These are phyloP conservation scores for Propithecus coquereli DNA, from an alignment of 2,113 vertebrate genomes.

Conservation along the genomic window DNA sequence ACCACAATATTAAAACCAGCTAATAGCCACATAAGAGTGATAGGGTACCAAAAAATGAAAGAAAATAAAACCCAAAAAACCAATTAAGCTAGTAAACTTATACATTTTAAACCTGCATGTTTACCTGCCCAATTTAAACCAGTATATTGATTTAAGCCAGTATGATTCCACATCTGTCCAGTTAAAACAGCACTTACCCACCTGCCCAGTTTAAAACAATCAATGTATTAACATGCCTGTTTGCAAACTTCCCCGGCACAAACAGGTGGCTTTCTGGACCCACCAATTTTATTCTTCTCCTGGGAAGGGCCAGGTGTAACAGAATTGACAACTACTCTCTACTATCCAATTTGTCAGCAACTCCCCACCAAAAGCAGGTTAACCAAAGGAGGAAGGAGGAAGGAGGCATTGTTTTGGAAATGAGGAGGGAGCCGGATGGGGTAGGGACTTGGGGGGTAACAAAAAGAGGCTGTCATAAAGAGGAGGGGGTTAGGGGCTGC, in stretches of 20 bases:
- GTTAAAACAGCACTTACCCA: background rate
- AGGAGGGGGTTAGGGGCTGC: background rate
- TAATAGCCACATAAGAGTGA: background rate
- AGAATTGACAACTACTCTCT: conserved; percentile 1
- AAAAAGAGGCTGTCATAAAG: background rate
- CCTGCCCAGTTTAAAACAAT: background rate
- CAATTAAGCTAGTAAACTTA: background rate
- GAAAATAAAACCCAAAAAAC: background rate
- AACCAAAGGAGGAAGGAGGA: background rate
- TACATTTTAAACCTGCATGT: background rate
- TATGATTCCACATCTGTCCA: background rate
- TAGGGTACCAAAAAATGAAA: no score
- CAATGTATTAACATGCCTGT: background rate
- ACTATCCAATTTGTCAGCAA: conserved; percentile 11
- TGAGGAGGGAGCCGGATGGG: conserved; percentile 2
- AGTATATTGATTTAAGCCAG: background rate
- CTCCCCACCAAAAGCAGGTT: background rate
- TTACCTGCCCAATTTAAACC: background rate
- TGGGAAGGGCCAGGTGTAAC: background rate
- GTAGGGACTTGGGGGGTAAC: background rate
- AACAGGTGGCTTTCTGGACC: background rate
- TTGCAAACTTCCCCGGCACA: background rate
- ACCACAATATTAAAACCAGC: background rate
- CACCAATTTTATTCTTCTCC: background rate
- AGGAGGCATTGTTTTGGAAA: conserved; percentile 56